phyloP scores from a whole-genome alignment of 2,113 vertebrate species.

The Oreochromis niloticus region DNA sequence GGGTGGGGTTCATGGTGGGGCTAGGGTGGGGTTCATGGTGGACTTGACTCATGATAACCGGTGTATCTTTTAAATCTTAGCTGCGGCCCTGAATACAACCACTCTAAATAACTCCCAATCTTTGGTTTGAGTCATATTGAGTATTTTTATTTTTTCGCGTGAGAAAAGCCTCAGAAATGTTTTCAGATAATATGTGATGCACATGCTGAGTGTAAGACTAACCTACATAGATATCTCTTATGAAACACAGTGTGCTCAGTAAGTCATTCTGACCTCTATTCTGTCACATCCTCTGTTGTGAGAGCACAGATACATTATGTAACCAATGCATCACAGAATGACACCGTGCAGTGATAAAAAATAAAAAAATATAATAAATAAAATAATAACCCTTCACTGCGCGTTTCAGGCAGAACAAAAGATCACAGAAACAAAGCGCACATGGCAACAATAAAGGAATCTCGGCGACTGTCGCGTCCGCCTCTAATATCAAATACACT shows the following conservation, averaged over 20 bases:
- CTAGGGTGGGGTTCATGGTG: neutral
- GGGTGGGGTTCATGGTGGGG: neutral
- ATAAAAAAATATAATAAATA: neutral
- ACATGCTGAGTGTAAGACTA: neutral
- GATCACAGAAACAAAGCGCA: neutral
- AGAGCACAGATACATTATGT: constrained; percentile 40
- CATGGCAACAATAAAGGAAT: neutral
- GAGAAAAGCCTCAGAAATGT: neutral
- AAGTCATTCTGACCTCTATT: constrained; percentile 54
- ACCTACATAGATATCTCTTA: constrained; percentile 26
- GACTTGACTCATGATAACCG: neutral
- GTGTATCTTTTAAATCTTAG: neutral
- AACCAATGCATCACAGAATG: constrained; percentile 26
- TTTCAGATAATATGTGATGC: neutral
- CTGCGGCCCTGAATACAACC: neutral
- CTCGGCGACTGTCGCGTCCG: neutral
- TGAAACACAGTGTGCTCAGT: constrained; percentile 32
- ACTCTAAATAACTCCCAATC: neutral
- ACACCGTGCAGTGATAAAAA: neutral
- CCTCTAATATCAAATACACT: constrained; percentile 40
- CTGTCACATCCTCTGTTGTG: constrained; percentile 48
- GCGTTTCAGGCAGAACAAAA: neutral
- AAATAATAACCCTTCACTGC: neutral
- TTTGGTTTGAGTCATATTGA: neutral
- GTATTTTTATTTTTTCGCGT: neutral